A percentile compares a stretch with the other conserved stretches of the same genome.
phyloP scores from a whole-genome alignment of 2,113 vertebrate genomes.

The Periophthalmodon schlosseri region DNA sequence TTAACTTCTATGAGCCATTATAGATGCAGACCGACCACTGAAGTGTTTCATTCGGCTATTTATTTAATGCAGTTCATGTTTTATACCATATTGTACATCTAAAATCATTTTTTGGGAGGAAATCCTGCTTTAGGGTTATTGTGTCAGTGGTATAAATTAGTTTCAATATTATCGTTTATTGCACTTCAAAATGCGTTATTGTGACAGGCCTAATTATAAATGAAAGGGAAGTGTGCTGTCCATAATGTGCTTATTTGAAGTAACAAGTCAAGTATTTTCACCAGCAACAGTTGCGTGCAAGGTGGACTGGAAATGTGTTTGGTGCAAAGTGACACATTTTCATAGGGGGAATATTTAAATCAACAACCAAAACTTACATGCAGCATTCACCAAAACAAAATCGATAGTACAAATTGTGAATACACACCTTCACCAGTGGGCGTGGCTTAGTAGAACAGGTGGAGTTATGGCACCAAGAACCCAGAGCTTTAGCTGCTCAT shows the following conservation, averaged over 20 bases:
- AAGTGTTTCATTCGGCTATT: too few species aligned
- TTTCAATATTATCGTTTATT: too few species aligned
- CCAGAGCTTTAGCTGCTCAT: constrained; percentile 68
- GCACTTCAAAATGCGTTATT: too few species aligned
- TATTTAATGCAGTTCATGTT: too few species aligned
- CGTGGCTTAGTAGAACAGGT: constrained; percentile 68
- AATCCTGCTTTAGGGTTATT: too few species aligned
- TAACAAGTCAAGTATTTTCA: background rate
- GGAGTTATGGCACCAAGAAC: constrained; percentile 60
- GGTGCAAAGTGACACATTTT: background rate
- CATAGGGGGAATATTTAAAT: background rate
- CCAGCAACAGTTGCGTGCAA: background rate
- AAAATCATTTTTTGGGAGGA: too few species aligned
- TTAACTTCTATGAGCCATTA: too few species aligned
- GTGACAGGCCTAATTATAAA: too few species aligned
- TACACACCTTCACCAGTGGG: constrained; percentile 71
- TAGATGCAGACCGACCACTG: too few species aligned
- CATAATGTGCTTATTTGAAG: background rate
- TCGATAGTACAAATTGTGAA: constrained; percentile 4
- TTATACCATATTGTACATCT: too few species aligned
- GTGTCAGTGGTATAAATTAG: too few species aligned
- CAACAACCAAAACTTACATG: background rate
- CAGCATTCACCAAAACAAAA: background rate
- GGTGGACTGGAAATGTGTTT: background rate
- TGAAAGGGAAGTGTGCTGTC: background rate